Conservation (phyloP, 2,888 invertebrate genomes). For the Cephus nigrinus region DNA sequence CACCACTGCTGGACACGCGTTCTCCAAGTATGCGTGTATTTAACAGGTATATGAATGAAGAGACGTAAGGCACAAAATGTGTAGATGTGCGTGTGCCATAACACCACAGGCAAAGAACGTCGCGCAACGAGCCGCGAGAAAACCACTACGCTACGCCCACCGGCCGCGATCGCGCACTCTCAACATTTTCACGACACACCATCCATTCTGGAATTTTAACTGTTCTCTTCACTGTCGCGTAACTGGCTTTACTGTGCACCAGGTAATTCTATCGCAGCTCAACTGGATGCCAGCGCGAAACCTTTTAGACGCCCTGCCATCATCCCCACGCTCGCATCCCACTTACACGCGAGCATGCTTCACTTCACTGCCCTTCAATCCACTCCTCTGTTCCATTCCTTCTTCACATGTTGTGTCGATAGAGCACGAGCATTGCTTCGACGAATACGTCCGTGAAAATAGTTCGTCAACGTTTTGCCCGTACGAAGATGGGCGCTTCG, state of each 20-base stretch:
- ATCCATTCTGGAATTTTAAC: slow-evolving; percentile 10
- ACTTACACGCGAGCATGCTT: slow-evolving; percentile 21
- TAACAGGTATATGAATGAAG: background rate
- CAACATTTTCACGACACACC: slow-evolving; percentile 34
- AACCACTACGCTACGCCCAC: slow-evolving; percentile 36
- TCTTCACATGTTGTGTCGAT: slow-evolving; percentile 46
- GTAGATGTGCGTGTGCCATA: background rate
- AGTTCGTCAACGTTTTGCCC: background rate
- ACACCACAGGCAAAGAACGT: background rate
- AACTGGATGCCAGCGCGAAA: background rate
- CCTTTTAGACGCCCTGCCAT: slow-evolving; percentile 3
- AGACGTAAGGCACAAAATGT: slow-evolving; percentile 10
- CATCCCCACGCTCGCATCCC: slow-evolving; percentile 13
- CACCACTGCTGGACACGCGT: slow-evolving; percentile 5
- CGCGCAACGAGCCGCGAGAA: slow-evolving; percentile 15
- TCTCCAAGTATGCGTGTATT: too few relatives aligned
- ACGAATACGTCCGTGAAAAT: background rate
- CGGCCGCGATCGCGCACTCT: slow-evolving; percentile 39
- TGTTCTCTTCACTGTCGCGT: too few relatives aligned
- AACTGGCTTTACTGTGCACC: too few relatives aligned
- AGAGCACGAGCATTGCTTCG: slow-evolving; percentile 21
- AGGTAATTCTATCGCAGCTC: background rate
- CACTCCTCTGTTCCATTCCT: slow-evolving; percentile 27
- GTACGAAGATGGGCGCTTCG: background rate
- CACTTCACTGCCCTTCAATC: slow-evolving; percentile 27